Evolutionary conservation across 2,888 invertebrate genomes (phyloP).

Genomic region (Lasioglossum zephyrum): DNA sequence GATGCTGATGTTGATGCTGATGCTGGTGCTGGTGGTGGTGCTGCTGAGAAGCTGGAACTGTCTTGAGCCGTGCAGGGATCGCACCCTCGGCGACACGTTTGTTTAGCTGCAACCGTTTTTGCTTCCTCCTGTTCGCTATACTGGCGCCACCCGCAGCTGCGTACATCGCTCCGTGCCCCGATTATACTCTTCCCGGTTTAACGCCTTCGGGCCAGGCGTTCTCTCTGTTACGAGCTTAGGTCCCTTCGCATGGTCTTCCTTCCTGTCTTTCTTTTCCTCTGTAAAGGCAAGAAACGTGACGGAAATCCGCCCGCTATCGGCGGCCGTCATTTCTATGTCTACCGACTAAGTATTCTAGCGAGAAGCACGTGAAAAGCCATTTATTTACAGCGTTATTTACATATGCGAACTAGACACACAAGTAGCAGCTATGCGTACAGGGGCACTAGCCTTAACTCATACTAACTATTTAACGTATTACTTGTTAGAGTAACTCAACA

Average conservation of each 20-base stretch:
- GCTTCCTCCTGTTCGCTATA: conserved; percentile 90
- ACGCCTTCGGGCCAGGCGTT: conserved; percentile 72
- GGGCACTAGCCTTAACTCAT: conserved; percentile 1
- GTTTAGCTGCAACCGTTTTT: conserved; percentile 85
- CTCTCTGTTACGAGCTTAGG: conserved; percentile 66
- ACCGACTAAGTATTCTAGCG: conserved; percentile 54
- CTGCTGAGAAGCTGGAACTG: conserved; percentile 66
- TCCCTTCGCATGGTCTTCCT: conserved; percentile 62
- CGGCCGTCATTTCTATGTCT: conserved; percentile 65
- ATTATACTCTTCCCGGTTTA: conserved; percentile 66
- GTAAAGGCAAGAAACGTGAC: conserved; percentile 77
- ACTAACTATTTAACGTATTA: background rate
- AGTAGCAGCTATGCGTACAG: conserved; percentile 15
- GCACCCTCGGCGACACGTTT: conserved; percentile 76
- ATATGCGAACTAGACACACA: conserved; percentile 14
- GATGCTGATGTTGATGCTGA: background rate
- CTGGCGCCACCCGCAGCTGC: conserved; percentile 95
- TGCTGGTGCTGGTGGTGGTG: conserved; percentile 68
- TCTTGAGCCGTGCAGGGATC: conserved; percentile 63
- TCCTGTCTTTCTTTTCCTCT: conserved; percentile 65
- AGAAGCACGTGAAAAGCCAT: conserved; percentile 57
- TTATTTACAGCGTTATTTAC: conserved; percentile 52
- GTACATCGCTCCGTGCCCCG: conserved; percentile 87
- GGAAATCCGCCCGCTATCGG: conserved; percentile 69
- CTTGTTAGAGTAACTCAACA: background rate